These are phyloP conservation scores for Ennomos fuscantarius DNA, from an alignment of 2,888 invertebrate genomes.

Conservation along the genomic window DNA sequence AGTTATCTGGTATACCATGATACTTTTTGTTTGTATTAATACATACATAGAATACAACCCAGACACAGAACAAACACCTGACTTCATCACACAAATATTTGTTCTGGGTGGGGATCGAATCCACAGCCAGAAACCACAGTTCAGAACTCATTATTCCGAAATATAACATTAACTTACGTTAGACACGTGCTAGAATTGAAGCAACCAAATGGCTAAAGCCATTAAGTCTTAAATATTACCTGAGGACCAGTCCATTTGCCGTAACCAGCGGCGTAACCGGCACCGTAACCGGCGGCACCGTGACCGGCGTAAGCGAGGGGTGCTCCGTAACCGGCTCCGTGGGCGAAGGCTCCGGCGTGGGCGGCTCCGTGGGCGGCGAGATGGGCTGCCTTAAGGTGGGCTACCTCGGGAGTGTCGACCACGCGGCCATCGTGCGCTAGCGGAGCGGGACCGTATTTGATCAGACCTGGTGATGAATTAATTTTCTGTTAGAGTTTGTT, in stretches of 20 bases:
- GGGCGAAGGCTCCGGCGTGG: constrained; percentile 57
- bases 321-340: constrained; percentile 36
- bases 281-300: constrained; percentile 44
- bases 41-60: no score
- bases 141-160: no score
- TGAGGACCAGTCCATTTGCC: constrained; percentile 78
- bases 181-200: no score
- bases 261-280: constrained; percentile 73
- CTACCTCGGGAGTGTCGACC: constrained; percentile 83
- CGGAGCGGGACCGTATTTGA: constrained; percentile 81
- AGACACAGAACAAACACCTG: no score
- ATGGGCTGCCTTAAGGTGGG: constrained; percentile 85
- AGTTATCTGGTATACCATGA: no score
- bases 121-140: no score
- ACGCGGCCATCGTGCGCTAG: constrained; percentile 81
- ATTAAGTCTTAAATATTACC: constrained; percentile 39
- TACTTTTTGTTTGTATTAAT: no score
- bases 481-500: no score
- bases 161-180: no score
- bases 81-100: no score
- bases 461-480: constrained; percentile 60
- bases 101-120: no score
- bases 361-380: constrained; percentile 77
- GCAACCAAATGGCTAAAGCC: no score
- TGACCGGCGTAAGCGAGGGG: constrained; percentile 49